Conservation (phyloP, 2,113 vertebrate genomes). For the Tiliqua scincoides region DNA sequence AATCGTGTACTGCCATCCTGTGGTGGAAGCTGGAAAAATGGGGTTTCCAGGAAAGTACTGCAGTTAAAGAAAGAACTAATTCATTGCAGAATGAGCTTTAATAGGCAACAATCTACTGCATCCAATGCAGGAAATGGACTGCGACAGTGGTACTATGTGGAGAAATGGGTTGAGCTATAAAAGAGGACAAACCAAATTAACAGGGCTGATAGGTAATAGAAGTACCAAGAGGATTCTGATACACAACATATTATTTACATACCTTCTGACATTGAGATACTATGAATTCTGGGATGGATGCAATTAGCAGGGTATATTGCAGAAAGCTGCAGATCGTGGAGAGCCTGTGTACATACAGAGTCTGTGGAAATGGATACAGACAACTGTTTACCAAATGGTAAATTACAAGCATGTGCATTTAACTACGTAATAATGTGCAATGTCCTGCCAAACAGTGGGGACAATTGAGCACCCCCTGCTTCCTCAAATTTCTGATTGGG, state of each 20-base stretch:
- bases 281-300: not conserved
- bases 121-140: not conserved
- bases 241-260: not conserved
- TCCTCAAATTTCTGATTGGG: not conserved
- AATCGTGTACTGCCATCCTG: constrained; percentile 63
- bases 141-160: not conserved
- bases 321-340: not conserved
- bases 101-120: not conserved
- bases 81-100: not conserved
- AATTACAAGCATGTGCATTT: not conserved
- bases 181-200: not conserved
- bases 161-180: not conserved
- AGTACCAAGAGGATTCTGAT: not conserved
- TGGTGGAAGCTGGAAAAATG: constrained; percentile 37
- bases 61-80: not conserved
- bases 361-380: not conserved
- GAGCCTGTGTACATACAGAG: not conserved
- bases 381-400: not conserved
- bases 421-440: not conserved
- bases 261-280: not conserved
- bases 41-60: not conserved
- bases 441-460: not conserved
- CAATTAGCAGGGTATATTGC: not conserved
- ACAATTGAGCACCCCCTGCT: not conserved
- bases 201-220: not conserved